Conservation (phyloP, 2,888 invertebrate genomes). For the Sesia apiformis region DNA sequence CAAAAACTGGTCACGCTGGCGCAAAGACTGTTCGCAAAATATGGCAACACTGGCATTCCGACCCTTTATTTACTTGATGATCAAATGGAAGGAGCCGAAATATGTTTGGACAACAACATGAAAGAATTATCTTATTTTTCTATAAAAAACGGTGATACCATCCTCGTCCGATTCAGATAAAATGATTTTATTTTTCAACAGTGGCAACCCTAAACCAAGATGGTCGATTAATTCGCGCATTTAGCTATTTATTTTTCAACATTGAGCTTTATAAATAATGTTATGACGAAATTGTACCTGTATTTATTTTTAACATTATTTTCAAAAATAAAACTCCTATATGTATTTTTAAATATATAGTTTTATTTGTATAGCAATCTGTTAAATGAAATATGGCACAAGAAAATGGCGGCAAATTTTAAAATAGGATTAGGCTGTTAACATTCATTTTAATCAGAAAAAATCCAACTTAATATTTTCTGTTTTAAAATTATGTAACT, state of each 20-base stretch:
- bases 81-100: constrained; percentile 77
- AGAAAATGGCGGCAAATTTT: no score
- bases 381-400: no score
- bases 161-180: constrained; percentile 80
- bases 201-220: constrained; percentile 21
- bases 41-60: constrained; percentile 45
- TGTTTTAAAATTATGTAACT: not conserved
- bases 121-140: constrained; percentile 89
- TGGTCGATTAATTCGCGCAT: constrained; percentile 18
- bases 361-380: constrained; percentile 22
- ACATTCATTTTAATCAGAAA: no score
- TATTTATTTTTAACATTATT: constrained; percentile 47
- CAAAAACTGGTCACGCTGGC: constrained; percentile 88
- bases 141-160: constrained; percentile 86
- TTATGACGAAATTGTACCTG: constrained; percentile 54
- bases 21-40: constrained; percentile 80
- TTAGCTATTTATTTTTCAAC: constrained; percentile 15
- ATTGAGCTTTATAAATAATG: constrained; percentile 53
- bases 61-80: constrained; percentile 69
- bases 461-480: no score
- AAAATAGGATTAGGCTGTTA: no score
- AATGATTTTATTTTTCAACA: constrained; percentile 4
- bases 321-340: constrained; percentile 46
- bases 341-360: constrained; percentile 42
- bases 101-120: constrained; percentile 85